Evolutionary conservation across 1,140 invertebrate species (phyloP), one percentile per base, ranked within the genome.

Genomic region (Gonatopus flavifemur): DNA sequence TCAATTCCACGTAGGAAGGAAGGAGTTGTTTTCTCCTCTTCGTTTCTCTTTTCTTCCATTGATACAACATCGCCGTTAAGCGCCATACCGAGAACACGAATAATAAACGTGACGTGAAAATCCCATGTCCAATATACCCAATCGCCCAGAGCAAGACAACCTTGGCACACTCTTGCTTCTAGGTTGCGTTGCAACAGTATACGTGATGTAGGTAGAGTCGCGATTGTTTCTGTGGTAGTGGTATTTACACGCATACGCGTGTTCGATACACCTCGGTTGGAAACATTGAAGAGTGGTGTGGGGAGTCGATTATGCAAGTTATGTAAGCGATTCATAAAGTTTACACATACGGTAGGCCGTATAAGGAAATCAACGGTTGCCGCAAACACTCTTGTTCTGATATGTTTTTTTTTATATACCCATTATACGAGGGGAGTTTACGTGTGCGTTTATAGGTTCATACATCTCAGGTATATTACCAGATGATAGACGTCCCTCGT

Each of bases 151-250:
- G n/a, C n/a, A n/a, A n/a, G n/a, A 16, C 45, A 53, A 62, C 59
- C 59, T 62, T 62, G 59, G 54, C 59, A 60, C 20, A 62, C 53
- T 57, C 41, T 32, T 28, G 35, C 43, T 47, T 52, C 46, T 57
- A 49, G 38, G 22, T 49, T 52, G 43, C 35, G 58, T 4, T 18
- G 25, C 21, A 12, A 16, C 10, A 16, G 35, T 20, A 21, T 18
- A 16, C 41, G 44, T 35, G n/a, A n/a, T n/a, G 57, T 59, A 61
- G 51, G 57, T 55, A 61, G 46, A 47, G 46, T 25, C 41, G 6
- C 32, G n/a, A n/a, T n/a, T n/a, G n/a, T n/a, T n/a, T n/a, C n/a
- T n/a, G n/a, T n/a, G n/a, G n/a, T n/a, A n/a, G n/a, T n/a, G n/a
- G n/a, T n/a, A n/a, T n/a, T n/a, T n/a, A 45, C 57, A 47, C 39